Conservation (phyloP, 1,140 invertebrate genomes). For the Thaumetopoea pityocampa region DNA sequence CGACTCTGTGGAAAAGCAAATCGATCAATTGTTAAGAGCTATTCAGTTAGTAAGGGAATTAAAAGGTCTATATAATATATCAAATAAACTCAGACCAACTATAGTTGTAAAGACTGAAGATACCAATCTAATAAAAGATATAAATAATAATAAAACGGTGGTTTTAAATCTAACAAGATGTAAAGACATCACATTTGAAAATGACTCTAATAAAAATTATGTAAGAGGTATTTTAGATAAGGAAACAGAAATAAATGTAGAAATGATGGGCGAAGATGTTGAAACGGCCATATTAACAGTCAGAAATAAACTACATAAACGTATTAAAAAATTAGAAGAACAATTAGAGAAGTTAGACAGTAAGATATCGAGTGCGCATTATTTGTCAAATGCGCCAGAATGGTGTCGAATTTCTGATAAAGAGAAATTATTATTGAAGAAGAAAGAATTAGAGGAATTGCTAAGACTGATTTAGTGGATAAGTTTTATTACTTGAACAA, state of each 20-base stretch:
- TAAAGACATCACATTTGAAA: slow-evolving; percentile 33
- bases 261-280: slow-evolving; percentile 35
- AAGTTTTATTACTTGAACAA: no score
- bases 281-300: slow-evolving; percentile 35
- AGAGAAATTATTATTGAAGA: slow-evolving; percentile 42
- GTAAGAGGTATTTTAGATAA: slow-evolving; percentile 40
- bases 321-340: slow-evolving; percentile 51
- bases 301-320: slow-evolving; percentile 43
- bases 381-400: slow-evolving; percentile 35
- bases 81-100: slow-evolving; percentile 73
- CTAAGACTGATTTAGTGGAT: slow-evolving; percentile 52
- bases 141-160: slow-evolving; percentile 33
- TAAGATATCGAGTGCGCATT: slow-evolving; percentile 35
- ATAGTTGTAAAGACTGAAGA: slow-evolving; percentile 59
- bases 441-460: slow-evolving; percentile 47
- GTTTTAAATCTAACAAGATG: slow-evolving; percentile 48
- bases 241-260: slow-evolving; percentile 44
- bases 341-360: slow-evolving; percentile 40
- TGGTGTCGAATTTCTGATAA: slow-evolving; percentile 36
- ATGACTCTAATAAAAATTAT: slow-evolving; percentile 25
- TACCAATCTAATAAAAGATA: slow-evolving; percentile 28
- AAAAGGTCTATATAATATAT: slow-evolving; percentile 78
- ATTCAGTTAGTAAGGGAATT: slow-evolving; percentile 78
- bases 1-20: slow-evolving; percentile 73
- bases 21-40: slow-evolving; percentile 76